Evolutionary conservation across 2,888 invertebrate genomes (phyloP), one percentile per base, ranked within the genome.

Genomic region (Melangyna quadrimaculata): DNA sequence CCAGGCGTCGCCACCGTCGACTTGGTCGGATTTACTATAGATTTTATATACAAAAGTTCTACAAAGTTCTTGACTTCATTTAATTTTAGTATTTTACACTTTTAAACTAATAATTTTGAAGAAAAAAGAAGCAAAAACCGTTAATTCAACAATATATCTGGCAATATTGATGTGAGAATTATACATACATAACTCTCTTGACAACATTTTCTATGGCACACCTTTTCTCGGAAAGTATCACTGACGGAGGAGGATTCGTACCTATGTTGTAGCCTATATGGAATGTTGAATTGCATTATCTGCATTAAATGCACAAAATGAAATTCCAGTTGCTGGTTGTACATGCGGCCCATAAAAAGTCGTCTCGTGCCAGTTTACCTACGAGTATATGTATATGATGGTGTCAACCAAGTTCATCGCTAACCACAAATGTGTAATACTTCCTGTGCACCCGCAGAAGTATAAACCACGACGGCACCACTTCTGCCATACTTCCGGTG

Each of bases 361-460:
- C 14, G 67, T 81, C 69, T 81, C 67, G 61, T 40, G 55, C 45
- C 48, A 59, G 27, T 32, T 35, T 48, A 27, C n/a, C n/a, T n/a
- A n/a, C n/a, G n/a, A n/a, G n/a, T n/a, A n/a, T n/a, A n/a, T n/a
- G n/a, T n/a, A n/a, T n/a, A n/a, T n/a, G n/a, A n/a, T 37, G 70
- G 81, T 81, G 77, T 81, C 81, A 81, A 43, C 70, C 69, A 81
- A 78, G 77, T 86, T 86, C 81, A 77, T 65, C 73, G 77, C 69
- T 48, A 57, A 77, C 86, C 77, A 69, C 86, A 86, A 86, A 81
- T 43, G 80, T 84, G 67, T 72, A 73, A 69, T 81, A 67, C 72
- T 67, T 84, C 71, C 55, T 61, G n/a, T n/a, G 77, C n/a, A 27
- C 74, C 79, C 74, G 83, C 75, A 80, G 69, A 80, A 80, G 79